Evolutionary conservation across 2,113 vertebrate genomes (phyloP), one percentile per base, ranked within the genome.

Genomic region (Labrus mixtus): DNA sequence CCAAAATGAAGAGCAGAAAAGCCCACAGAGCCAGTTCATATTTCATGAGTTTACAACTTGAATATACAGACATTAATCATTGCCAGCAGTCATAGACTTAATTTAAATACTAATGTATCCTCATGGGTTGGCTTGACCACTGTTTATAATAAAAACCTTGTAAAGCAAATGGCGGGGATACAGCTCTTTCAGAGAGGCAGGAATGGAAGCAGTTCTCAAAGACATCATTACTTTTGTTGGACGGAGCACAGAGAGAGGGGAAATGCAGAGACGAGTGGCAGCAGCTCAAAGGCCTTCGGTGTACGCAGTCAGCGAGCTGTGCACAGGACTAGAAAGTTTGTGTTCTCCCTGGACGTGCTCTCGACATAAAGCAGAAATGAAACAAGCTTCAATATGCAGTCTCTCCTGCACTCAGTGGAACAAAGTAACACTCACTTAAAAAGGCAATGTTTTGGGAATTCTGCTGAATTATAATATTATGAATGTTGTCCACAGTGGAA

Each of bases 181-280:
- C 67, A 68, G 73, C 73, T 78, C 51, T 73, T 85, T 84, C 10
- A 63, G 48, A 51, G 36, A 79, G 63, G 66, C 66, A 76, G 53
- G 60, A 75, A 57, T 41, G 62, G 69, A 82, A 64, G 55, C 76
- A 66, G 80, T 71, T 85, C 70, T 82, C 81, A 88, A 88, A 91
- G 53, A 81, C 79, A 84, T 86, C 68, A 71, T 89, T 89, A 90
- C 74, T 82, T 91, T 91, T 84, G 80, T 80, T 87, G 90, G 89
- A 84, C 43, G 15, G 58, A 64, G 64, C 72, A 87, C 81, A 91
- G 86, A 90, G 84, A 82, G 39, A 71, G 37, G 73, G 60, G 75
- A 69, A 85, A 83, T 65, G 79, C 85, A 77, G 86, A 89, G 89
- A 76, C 66, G 79, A 91, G 84, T 89, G 89, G 90, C 87, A 88